These are phyloP conservation scores for Micromesistius poutassou DNA, from an alignment of 2,797 vertebrate species.

Conservation along the genomic window DNA sequence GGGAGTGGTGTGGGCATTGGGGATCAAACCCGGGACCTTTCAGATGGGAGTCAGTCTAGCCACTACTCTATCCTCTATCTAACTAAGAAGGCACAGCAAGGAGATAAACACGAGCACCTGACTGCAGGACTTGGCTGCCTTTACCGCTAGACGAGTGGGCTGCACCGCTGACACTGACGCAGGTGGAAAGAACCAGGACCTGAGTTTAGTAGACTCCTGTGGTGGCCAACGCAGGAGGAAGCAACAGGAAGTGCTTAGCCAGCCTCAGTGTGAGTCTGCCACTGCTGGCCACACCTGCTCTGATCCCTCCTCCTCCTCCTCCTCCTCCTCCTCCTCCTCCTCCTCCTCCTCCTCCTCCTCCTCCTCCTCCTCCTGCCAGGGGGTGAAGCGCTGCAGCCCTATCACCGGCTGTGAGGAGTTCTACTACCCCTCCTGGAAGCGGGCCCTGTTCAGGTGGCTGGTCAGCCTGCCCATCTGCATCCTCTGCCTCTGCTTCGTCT, in stretches of 20 bases:
- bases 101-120: too few species aligned
- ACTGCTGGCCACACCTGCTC: background rate
- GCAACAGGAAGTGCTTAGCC: background rate
- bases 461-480: conserved; percentile 89
- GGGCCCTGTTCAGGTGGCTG: conserved; percentile 84
- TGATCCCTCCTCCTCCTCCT: background rate
- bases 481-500: conserved; percentile 82
- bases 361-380: conserved; percentile 60
- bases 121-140: background rate
- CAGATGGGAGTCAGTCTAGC: background rate
- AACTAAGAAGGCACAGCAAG: too few species aligned
- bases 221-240: background rate
- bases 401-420: conserved; percentile 88
- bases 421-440: conserved; percentile 90
- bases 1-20: background rate
- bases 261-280: background rate
- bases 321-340: background rate
- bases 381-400: conserved; percentile 84
- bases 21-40: background rate
- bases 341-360: too few species aligned
- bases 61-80: background rate
- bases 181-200: background rate
- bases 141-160: background rate
- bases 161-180: background rate
- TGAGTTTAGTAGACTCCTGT: background rate